Evolutionary conservation across 2,797 vertebrate species (phyloP), one percentile per base, ranked within the genome.

Genomic region (Lindbergichthys nudifrons): DNA sequence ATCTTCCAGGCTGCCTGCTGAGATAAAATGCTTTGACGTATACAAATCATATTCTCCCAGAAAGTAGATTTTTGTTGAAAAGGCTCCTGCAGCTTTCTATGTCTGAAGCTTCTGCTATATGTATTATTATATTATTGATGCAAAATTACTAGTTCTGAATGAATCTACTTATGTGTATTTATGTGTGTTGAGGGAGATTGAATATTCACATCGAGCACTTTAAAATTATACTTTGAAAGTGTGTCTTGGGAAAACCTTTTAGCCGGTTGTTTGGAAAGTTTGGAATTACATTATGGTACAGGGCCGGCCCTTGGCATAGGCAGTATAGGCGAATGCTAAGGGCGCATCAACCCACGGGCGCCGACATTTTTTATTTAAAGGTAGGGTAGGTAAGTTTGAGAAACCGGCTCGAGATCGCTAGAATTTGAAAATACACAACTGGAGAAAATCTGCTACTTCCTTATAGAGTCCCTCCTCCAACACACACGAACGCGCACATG

Each of bases 1-100:
- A 6, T 50, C 36, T 72, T 46, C 8, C 15, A 54, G 42, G 48
- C 58, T 36, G 53, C 51, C 51, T 46, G 74, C 69, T 60, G 75
- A 43, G 45, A 26, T 47, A 41, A 61, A 66, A 53, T 8, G 13
- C 52, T 76, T 1, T 30, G 26, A 69, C 32, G 42, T 39, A 41
- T 58, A 61, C 53, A 7, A 0, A n/a, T 69, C 52, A 63, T 21
- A 14, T 47, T 50, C 23, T 46, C 12, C 13, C 53, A 5, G 42
- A 0, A 3, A 12, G 14, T 62, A 65, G 54, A 14, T 12, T 48
- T 73, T 23, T 62, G 52, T 30, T 47, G 9, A 65, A 58, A 58
- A 76, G 13, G 3, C 3, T 7, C 52, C 39, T n/a, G 21, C 19
- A 66, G 66, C 32, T 50, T 58, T 65, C 4, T 12, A 32, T 6